These are phyloP conservation scores for Cylloceria caligata DNA, from an alignment of 2,888 invertebrate genomes.

Conservation along the genomic window DNA sequence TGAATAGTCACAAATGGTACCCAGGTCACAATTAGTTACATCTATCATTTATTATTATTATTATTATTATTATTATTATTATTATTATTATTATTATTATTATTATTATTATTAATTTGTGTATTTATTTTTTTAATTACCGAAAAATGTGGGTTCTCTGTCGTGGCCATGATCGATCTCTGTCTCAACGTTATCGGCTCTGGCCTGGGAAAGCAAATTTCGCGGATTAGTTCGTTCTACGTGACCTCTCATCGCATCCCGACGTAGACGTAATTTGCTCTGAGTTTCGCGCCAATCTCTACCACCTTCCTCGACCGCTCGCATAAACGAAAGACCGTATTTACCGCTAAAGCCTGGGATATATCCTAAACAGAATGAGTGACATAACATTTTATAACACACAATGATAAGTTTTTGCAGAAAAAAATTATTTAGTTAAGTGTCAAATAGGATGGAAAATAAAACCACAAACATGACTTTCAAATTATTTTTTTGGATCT, in stretches of 20 bases:
- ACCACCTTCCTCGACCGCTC: conserved; percentile 86
- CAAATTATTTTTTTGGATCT: no score
- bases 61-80: no score
- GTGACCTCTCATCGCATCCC: conserved; percentile 78
- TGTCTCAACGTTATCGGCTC: conserved; percentile 76
- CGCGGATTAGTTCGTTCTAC: conserved; percentile 77
- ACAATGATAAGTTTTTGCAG: not conserved
- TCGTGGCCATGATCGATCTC: conserved; percentile 78
- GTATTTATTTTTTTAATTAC: conserved; percentile 72
- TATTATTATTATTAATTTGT: conserved; percentile 4
- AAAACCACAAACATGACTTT: no score
- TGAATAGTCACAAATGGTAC: no score
- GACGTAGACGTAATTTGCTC: conserved; percentile 76
- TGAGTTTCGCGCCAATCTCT: conserved; percentile 86
- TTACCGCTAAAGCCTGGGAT: conserved; percentile 90
- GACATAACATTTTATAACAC: not conserved
- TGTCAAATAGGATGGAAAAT: no score
- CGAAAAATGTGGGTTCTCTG: conserved; percentile 74
- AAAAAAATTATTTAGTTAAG: no score
- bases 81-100: no score
- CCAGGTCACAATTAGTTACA: no score
- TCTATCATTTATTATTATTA: no score
- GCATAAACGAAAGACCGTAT: conserved; percentile 85
- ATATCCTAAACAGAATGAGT: conserved; percentile 84
- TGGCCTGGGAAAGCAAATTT: conserved; percentile 78